Conservation (phyloP, 2,797 vertebrate genomes). For the Eleutherodactylus coqui region DNA sequence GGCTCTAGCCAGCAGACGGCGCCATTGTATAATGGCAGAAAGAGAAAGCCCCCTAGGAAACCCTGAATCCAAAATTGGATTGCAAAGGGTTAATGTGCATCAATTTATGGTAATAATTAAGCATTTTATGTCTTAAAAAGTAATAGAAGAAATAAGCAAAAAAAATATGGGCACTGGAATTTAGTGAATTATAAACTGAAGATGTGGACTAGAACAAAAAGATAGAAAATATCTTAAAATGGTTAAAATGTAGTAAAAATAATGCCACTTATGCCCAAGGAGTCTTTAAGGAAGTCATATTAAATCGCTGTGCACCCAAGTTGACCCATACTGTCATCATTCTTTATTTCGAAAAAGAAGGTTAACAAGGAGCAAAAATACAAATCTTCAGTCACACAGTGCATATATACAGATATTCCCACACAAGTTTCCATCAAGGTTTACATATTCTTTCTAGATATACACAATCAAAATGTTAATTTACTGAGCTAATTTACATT, state of each 20-base stretch:
- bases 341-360: conserved; percentile 24
- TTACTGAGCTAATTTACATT: conserved; percentile 61
- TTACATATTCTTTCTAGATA: conserved; percentile 53
- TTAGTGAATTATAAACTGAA: background rate
- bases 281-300: background rate
- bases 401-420: conserved; percentile 44
- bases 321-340: conserved; percentile 31
- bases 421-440: conserved; percentile 56
- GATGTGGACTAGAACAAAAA: background rate
- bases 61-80: no score
- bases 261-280: background rate
- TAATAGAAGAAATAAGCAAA: background rate
- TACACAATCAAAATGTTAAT: conserved; percentile 64
- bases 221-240: background rate
- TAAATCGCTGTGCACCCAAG: background rate
- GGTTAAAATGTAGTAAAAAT: background rate
- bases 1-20: no score
- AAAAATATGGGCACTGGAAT: background rate
- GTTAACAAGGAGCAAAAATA: conserved; percentile 41
- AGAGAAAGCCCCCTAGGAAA: no score
- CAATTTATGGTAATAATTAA: background rate
- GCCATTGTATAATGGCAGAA: no score
- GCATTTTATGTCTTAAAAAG: background rate
- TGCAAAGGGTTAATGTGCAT: no score
- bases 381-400: conserved; percentile 15